A percentile compares a stretch with the other conserved stretches of the same genome.
These are phyloP conservation scores for Danaus plexippus DNA, from an alignment of 1,140 invertebrate genomes.

Conservation along the genomic window DNA sequence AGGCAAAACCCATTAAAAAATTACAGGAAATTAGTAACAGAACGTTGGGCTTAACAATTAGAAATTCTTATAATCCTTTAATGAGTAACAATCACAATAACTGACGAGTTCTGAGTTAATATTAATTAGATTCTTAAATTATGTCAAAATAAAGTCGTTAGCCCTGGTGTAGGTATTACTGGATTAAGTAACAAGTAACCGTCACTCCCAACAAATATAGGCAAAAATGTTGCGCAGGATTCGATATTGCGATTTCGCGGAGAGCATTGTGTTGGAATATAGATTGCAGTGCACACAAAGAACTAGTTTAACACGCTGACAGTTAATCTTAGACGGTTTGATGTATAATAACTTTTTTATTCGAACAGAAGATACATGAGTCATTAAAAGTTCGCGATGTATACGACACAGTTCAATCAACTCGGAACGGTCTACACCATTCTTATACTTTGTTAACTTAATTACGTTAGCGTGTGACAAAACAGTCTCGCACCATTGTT, in stretches of 20 bases:
- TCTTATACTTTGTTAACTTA: slow-evolving; percentile 54
- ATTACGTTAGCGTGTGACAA: slow-evolving; percentile 55
- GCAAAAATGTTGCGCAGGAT: slow-evolving; percentile 29
- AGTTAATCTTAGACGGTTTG: too few relatives aligned
- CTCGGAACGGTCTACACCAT: slow-evolving; percentile 32
- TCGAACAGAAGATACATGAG: too few relatives aligned
- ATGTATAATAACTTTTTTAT: too few relatives aligned
- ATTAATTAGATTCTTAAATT: too few relatives aligned
- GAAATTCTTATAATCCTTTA: too few relatives aligned
- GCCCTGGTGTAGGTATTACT: slow-evolving; percentile 6
- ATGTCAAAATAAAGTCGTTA: too few relatives aligned
- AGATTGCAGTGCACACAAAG: slow-evolving; percentile 10
- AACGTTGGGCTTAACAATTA: too few relatives aligned
- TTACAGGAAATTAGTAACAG: too few relatives aligned
- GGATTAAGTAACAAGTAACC: slow-evolving; percentile 33
- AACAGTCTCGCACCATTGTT: slow-evolving; percentile 39
- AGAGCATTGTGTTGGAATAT: slow-evolving; percentile 27
- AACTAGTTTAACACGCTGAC: slow-evolving; percentile 1
- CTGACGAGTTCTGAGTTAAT: too few relatives aligned
- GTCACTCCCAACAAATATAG: slow-evolving; percentile 38
- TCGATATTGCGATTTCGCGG: slow-evolving; percentile 25
- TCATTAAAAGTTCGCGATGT: too few relatives aligned
- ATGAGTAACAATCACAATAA: too few relatives aligned
- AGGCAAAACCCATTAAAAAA: too few relatives aligned
- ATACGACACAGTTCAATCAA: slow-evolving; percentile 27